These are phyloP conservation scores for Phalera bucephala DNA, from an alignment of 2,888 invertebrate genomes.

Conservation along the genomic window DNA sequence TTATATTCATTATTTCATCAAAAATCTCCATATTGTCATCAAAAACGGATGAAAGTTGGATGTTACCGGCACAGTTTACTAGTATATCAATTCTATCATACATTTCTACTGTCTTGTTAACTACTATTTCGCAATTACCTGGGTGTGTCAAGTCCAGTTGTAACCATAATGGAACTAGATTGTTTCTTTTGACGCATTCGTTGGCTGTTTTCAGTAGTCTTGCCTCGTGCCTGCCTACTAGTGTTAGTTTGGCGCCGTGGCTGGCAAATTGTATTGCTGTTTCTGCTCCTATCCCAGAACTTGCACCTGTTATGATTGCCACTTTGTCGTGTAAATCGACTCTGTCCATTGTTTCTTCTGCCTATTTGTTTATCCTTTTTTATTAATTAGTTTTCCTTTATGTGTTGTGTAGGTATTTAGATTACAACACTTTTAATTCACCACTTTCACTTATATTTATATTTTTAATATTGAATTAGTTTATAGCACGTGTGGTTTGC, in stretches of 20 bases:
- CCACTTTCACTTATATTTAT: neutral
- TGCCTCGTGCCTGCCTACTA: conserved; percentile 45
- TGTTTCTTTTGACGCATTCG: conserved; percentile 32
- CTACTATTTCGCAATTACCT: conserved; percentile 42
- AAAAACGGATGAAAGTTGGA: conserved; percentile 37
- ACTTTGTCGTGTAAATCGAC: conserved; percentile 48
- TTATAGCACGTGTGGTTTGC: neutral
- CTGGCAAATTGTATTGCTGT: conserved; percentile 41
- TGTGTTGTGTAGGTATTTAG: neutral
- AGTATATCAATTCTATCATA: conserved; percentile 49
- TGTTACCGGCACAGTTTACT: conserved; percentile 49
- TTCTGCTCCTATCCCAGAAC: conserved; percentile 55
- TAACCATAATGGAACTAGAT: conserved; percentile 32
- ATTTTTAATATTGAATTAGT: neutral
- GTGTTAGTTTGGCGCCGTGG: conserved; percentile 40
- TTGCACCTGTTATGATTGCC: conserved; percentile 54
- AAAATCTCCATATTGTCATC: conserved; percentile 43
- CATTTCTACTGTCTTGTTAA: conserved; percentile 42
- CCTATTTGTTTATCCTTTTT: neutral
- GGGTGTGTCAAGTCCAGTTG: conserved; percentile 37
- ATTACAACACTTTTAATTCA: neutral
- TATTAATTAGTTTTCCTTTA: neutral
- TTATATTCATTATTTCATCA: conserved; percentile 51
- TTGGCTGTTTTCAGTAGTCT: conserved; percentile 38
- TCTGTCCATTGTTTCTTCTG: conserved; percentile 28